Conservation (phyloP, 1,140 invertebrate species). For the Rhyzopertha dominica region DNA sequence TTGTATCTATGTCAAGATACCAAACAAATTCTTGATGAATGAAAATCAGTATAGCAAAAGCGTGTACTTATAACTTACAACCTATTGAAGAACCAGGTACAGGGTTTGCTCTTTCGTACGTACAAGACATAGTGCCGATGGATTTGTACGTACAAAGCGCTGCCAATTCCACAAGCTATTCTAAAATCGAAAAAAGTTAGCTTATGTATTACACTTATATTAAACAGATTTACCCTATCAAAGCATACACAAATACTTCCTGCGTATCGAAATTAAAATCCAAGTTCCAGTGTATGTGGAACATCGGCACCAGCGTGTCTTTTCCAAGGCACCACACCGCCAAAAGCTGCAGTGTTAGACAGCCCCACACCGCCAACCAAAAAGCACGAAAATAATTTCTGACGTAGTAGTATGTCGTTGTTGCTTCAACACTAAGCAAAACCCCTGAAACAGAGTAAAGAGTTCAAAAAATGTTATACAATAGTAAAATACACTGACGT, state of each 20-base stretch:
- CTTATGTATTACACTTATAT: no score
- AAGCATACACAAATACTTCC: conserved; percentile 88
- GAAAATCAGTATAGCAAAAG: neutral
- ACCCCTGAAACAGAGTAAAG: conserved; percentile 61
- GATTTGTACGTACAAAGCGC: no score
- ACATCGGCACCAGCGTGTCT: conserved; percentile 91
- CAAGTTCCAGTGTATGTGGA: conserved; percentile 87
- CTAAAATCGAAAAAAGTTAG: no score
- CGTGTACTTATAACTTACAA: conserved; percentile 54
- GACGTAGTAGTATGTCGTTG: conserved; percentile 96
- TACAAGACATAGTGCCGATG: no score
- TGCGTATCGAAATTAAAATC: conserved; percentile 97
- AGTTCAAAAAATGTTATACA: no score
- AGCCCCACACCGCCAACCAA: conserved; percentile 94
- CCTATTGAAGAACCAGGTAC: conserved; percentile 83
- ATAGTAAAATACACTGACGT: no score
- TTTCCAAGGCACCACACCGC: conserved; percentile 92
- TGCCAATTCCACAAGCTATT: no score
- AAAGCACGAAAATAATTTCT: conserved; percentile 98
- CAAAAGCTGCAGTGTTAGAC: conserved; percentile 87
- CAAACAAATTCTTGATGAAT: no score
- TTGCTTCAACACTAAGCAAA: conserved; percentile 97
- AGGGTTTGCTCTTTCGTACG: no score
- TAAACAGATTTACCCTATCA: conserved; percentile 26
- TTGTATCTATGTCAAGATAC: no score